A percentile compares a stretch with the other conserved stretches of the same genome.
phyloP scores from a whole-genome alignment of 2,888 invertebrate genomes.

The Agrochola lychnidis region DNA sequence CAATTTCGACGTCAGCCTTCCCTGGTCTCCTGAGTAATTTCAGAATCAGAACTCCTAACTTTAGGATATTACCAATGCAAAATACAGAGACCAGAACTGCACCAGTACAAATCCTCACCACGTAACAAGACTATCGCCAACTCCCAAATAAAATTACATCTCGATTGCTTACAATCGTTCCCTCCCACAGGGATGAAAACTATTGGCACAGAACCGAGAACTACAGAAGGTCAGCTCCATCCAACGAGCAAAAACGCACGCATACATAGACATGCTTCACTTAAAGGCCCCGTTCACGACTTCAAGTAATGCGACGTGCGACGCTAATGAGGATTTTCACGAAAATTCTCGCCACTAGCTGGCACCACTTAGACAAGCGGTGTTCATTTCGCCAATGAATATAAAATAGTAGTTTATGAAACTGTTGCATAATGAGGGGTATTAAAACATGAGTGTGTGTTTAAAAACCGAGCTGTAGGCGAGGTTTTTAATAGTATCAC shows the following conservation, averaged over 20 bases:
- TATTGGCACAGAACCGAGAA: background rate
- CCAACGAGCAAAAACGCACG: background rate
- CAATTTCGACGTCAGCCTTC: background rate
- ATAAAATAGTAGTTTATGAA: no score
- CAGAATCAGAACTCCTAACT: background rate
- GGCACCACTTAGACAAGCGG: no score
- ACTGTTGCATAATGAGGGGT: no score
- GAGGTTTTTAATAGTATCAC: no score
- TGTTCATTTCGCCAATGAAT: no score
- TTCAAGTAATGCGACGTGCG: background rate
- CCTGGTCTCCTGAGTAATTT: background rate
- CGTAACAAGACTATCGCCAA: constrained; percentile 15
- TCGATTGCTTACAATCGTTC: constrained; percentile 41
- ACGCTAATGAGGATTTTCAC: no score
- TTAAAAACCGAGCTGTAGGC: no score
- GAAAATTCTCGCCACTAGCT: no score
- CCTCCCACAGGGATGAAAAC: constrained; percentile 39
- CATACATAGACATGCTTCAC: background rate
- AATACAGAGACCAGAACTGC: background rate
- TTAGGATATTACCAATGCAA: background rate
- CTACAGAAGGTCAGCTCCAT: background rate
- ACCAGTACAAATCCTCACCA: constrained; percentile 7
- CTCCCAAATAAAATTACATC: constrained; percentile 29
- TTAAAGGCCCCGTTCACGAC: background rate
- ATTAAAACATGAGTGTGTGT: no score